Base-by-base conservation (phyloP, 2,113 vertebrate species). In the Megaptera novaeangliae region DNA sequence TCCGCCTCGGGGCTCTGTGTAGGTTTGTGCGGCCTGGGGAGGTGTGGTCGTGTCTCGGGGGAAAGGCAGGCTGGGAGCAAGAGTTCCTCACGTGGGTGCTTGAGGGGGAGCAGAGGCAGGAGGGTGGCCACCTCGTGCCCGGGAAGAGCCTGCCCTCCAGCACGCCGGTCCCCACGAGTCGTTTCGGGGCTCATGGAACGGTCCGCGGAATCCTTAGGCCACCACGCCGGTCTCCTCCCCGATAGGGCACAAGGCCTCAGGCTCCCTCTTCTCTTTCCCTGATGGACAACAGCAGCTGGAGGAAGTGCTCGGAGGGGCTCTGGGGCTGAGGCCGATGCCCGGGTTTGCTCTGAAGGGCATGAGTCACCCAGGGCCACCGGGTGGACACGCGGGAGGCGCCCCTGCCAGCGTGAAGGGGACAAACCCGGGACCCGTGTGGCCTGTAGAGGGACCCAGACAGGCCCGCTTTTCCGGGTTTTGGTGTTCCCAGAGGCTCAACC, bases 311-410 rank as follows among this genome's bases (percentile, higher is more conserved):
- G 44, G 61, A n/a, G 57, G 95, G 95, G 66, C 88, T 95, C 59
- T 69, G 81, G 87, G 92, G 41, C 59, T 41, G 27, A 92, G 74
- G 17, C 61, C 2, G 34, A 52, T 52, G 88, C 41, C 12, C 61
- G 75, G 49, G 55, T 96, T 81, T 88, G 72, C 36, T 81, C 36
- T 74, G 77, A 77, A 88, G 49, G 59, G n/a, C 46, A 14, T 17
- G n/a, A 71, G 71, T 85, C 71, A 46, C 2, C 31, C 31, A 12
- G 91, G 64, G 46, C 34, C 39, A n/a, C 63, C 1, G 2, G 21
- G 46, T 31, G 31, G 61, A 41, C 81, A 84, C 49, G 39, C 10
- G 44, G 29, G 71, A 49, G n/a, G 14, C 8, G 18, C 52, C 68
- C 69, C 34, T 74, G 41, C 75, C 13, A 34, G 59, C 41, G 12